These are phyloP conservation scores for Macroglossus sobrinus DNA, from an alignment of 2,113 vertebrate genomes.

Conservation along the genomic window DNA sequence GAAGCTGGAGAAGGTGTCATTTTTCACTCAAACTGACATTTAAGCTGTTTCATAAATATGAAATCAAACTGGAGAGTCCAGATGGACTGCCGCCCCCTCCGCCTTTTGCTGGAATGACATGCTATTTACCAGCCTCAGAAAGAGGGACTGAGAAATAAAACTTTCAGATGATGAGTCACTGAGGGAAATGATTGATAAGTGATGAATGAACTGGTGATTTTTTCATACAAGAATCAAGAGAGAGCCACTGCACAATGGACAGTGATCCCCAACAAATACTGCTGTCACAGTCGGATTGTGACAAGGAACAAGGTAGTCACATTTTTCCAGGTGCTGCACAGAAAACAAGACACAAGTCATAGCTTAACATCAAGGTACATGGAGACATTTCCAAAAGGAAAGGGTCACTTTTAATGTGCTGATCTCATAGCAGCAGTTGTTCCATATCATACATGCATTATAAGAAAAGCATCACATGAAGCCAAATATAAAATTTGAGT, in stretches of 20 bases:
- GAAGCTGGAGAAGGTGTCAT: slow-evolving; percentile 82
- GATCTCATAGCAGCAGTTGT: neutral
- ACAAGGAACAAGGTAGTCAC: neutral
- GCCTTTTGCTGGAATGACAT: slow-evolving; percentile 76
- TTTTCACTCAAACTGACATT: slow-evolving; percentile 88
- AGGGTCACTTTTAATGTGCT: neutral
- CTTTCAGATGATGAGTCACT: slow-evolving; percentile 69
- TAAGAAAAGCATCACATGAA: neutral
- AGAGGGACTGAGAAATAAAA: slow-evolving; percentile 51
- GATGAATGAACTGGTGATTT: slow-evolving; percentile 69
- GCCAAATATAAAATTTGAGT: neutral
- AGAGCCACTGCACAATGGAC: neutral
- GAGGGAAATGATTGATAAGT: slow-evolving; percentile 56
- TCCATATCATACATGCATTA: neutral
- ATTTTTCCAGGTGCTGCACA: neutral
- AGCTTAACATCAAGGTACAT: neutral
- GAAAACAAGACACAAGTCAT: neutral
- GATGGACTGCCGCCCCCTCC: slow-evolving; percentile 81
- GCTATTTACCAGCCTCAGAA: slow-evolving; percentile 74
- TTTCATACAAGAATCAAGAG: slow-evolving; percentile 1
- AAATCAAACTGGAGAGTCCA: slow-evolving; percentile 84
- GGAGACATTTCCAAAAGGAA: neutral
- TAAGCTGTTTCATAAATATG: slow-evolving; percentile 87
- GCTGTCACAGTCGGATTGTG: neutral
- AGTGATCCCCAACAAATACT: fast-evolving